These are phyloP conservation scores for Silurus glanis DNA, from an alignment of 2,113 vertebrate genomes.

Conservation along the genomic window DNA sequence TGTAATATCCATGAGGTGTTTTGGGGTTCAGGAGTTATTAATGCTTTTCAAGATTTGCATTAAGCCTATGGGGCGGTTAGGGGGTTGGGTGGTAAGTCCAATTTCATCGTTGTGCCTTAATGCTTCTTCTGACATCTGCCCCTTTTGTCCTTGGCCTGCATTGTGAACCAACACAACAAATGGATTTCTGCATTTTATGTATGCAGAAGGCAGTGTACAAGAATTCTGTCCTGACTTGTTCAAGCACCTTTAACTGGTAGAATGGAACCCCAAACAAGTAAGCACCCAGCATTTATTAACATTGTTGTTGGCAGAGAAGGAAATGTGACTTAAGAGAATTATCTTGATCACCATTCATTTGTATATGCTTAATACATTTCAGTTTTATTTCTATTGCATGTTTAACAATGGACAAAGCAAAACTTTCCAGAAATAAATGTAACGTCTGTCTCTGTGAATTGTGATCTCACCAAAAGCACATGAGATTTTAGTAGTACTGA, in stretches of 20 bases:
- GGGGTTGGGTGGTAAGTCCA: neutral
- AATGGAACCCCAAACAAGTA: neutral
- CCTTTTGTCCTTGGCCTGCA: neutral
- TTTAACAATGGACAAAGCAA: neutral
- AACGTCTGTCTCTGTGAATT: neutral
- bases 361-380: neutral
- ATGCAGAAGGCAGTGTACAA: slow-evolving; percentile 29
- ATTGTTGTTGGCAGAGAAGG: neutral
- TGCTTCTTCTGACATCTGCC: slow-evolving; percentile 26
- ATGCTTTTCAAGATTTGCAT: neutral
- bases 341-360: slow-evolving; percentile 14
- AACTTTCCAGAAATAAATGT: neutral
- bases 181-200: slow-evolving; percentile 40
- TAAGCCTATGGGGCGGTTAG: neutral
- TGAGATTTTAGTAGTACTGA: neutral
- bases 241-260: slow-evolving; percentile 4
- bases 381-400: neutral
- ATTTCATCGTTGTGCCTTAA: slow-evolving; percentile 17
- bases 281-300: neutral
- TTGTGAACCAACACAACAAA: slow-evolving; percentile 22
- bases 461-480: neutral
- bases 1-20: slow-evolving; percentile 14
- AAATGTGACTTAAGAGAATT: neutral
- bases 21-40: slow-evolving; percentile 29
- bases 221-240: slow-evolving; percentile 31